phyloP scores from a whole-genome alignment of 2,888 invertebrate species.

The Miltochrista miniata region DNA sequence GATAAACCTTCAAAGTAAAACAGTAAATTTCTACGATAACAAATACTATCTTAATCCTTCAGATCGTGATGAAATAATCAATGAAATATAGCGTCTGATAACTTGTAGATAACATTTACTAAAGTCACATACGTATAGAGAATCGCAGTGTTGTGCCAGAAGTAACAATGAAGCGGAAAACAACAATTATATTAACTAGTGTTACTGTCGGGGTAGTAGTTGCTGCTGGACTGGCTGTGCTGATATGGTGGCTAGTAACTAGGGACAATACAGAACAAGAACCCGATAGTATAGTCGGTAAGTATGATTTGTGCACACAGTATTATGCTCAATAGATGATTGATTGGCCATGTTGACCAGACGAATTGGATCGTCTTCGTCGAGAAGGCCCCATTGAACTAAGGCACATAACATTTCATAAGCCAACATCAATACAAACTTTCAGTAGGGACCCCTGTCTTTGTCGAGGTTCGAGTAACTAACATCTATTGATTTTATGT shows the following conservation, averaged over 20 bases:
- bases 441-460: no score
- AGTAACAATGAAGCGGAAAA: slow-evolving; percentile 34
- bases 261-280: slow-evolving; percentile 12
- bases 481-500: no score
- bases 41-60: slow-evolving; percentile 1
- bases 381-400: no score
- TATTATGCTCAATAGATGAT: no score
- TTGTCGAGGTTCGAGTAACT: no score
- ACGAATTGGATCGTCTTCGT: no score
- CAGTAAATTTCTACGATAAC: neutral
- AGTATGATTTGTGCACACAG: slow-evolving; percentile 13
- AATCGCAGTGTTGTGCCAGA: neutral
- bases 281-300: slow-evolving; percentile 29
- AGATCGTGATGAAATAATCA: neutral
- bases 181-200: slow-evolving; percentile 37
- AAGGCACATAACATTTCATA: no score
- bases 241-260: slow-evolving; percentile 56
- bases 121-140: neutral
- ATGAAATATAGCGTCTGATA: neutral
- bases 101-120: neutral
- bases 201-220: slow-evolving; percentile 32
- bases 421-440: no score
- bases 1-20: neutral
- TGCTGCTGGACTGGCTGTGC: slow-evolving; percentile 44
- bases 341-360: no score